Conservation (phyloP, 2,888 invertebrate species). For the Protodeltote pygarga region DNA sequence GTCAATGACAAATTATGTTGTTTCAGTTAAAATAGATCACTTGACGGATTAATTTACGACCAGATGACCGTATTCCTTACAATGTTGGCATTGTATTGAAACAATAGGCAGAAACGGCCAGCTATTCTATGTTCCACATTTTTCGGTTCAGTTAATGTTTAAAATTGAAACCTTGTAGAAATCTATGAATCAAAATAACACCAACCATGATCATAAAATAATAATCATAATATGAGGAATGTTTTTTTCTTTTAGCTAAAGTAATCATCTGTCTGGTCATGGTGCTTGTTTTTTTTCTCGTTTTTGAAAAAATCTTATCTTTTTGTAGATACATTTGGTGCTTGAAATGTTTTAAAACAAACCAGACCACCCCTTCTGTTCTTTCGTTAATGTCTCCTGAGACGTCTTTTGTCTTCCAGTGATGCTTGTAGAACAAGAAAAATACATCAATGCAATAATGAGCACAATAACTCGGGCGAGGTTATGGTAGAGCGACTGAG, state of each 20-base stretch:
- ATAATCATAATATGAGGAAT: not conserved
- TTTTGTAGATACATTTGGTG: slow-evolving; percentile 9
- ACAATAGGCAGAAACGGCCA: slow-evolving; percentile 28
- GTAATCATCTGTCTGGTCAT: too few relatives aligned
- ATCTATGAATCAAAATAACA: not conserved
- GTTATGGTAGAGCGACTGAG: too few relatives aligned
- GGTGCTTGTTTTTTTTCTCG: not conserved
- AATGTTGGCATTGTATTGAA: slow-evolving; percentile 40
- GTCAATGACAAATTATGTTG: slow-evolving; percentile 47
- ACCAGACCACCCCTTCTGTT: slow-evolving; percentile 24
- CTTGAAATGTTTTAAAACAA: slow-evolving; percentile 16
- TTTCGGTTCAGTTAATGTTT: slow-evolving; percentile 8
- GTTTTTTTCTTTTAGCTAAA: too few relatives aligned
- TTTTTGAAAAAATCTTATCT: slow-evolving; percentile 20
- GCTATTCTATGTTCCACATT: slow-evolving; percentile 13
- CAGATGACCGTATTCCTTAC: slow-evolving; percentile 26
- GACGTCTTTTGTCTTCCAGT: slow-evolving; percentile 5
- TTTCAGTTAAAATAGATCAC: slow-evolving; percentile 39
- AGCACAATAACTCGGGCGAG: too few relatives aligned
- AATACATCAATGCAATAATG: too few relatives aligned
- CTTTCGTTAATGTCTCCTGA: not conserved
- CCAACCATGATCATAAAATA: not conserved
- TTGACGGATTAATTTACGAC: slow-evolving; percentile 36
- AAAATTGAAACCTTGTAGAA: slow-evolving; percentile 3
- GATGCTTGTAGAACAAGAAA: too few relatives aligned